These are phyloP conservation scores for Lasioglossum morio DNA, from an alignment of 2,888 invertebrate species.

Conservation along the genomic window DNA sequence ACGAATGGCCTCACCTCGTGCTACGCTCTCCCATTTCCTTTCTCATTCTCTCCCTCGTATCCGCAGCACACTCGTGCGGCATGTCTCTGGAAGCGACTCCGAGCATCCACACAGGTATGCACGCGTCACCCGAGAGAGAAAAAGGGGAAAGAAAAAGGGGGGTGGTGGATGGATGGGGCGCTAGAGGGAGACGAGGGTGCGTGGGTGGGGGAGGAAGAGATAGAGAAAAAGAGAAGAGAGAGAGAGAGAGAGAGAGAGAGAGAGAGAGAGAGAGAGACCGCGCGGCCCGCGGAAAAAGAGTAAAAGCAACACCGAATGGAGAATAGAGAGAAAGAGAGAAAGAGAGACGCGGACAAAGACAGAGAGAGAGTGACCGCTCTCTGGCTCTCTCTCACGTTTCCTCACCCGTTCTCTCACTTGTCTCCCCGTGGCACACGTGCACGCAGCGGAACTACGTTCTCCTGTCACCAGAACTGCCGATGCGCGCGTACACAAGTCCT, in stretches of 20 bases:
- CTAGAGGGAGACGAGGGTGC: background rate
- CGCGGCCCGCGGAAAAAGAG: slow-evolving; percentile 54
- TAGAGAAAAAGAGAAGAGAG: slow-evolving; percentile 56
- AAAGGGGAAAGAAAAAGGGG: slow-evolving; percentile 43
- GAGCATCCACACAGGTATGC: slow-evolving; percentile 48
- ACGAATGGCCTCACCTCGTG: slow-evolving; percentile 79
- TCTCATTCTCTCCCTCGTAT: slow-evolving; percentile 36
- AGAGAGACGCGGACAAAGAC: slow-evolving; percentile 19
- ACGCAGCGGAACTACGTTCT: slow-evolving; percentile 57
- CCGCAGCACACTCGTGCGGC: slow-evolving; percentile 28
- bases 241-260: slow-evolving; percentile 22
- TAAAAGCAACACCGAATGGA: slow-evolving; percentile 37
- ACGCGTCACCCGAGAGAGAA: slow-evolving; percentile 38
- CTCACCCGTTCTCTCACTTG: slow-evolving; percentile 57
- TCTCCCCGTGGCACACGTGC: slow-evolving; percentile 69
- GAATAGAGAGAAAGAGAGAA: slow-evolving; percentile 70
- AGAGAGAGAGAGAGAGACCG: slow-evolving; percentile 22
- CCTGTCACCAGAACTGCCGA: slow-evolving; percentile 53
- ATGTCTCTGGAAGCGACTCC: slow-evolving; percentile 45
- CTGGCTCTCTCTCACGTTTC: slow-evolving; percentile 55
- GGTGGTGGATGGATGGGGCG: slow-evolving; percentile 5
- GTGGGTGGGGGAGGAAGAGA: slow-evolving; percentile 58
- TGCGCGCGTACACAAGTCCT: slow-evolving; percentile 22
- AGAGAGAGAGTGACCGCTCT: slow-evolving; percentile 42
- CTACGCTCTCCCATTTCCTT: slow-evolving; percentile 68